Evolutionary conservation across 2,888 invertebrate species (phyloP), one percentile per base, ranked within the genome.

Genomic region (Trilocha varians): DNA sequence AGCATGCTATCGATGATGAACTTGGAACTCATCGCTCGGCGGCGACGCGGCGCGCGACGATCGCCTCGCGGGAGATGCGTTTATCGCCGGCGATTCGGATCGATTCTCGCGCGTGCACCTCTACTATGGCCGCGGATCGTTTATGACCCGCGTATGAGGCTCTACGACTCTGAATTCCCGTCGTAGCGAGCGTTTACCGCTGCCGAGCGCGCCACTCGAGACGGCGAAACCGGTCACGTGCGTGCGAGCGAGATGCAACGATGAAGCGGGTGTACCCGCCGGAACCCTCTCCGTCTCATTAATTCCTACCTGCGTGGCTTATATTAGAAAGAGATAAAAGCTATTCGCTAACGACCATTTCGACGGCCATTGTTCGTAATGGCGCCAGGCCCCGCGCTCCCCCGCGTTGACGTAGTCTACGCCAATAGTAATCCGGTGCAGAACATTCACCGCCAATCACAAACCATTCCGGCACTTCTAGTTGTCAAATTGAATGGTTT

Each of bases 1-100:
- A 96, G 93, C 95, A 96, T 96, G 90, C 95, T 95, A 94, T 96
- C 96, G 89, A 96, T 94, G 90, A 95, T 94, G 91, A 96, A 96
- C 92, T 96, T 96, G 90, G 95, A 95, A 91, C 92, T 94, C 96
- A 96, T 96, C 90, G 91, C 92, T 88, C 88, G 82, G 80, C 76
- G 76, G 76, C 79, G 80, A 79, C 80, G 83, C 83, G 79, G 78
- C 79, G 78, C 85, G 85, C 84, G 85, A 80, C 83, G 85, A 72
- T 78, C 82, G 83, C 82, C 80, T 79, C 80, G 80, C 80, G 79
- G 77, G 78, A 82, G 76, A 82, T 80, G 79, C 82, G 83, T 84
- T 83, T 79, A 80, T 82, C 80, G 78, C 83, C 82, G 83, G 80
- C 80, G 80, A 78, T 78, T 83, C 82, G 84, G 86, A 86, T 85